Conservation (phyloP, 2,797 vertebrate genomes). For the Sciaenops ocellatus region DNA sequence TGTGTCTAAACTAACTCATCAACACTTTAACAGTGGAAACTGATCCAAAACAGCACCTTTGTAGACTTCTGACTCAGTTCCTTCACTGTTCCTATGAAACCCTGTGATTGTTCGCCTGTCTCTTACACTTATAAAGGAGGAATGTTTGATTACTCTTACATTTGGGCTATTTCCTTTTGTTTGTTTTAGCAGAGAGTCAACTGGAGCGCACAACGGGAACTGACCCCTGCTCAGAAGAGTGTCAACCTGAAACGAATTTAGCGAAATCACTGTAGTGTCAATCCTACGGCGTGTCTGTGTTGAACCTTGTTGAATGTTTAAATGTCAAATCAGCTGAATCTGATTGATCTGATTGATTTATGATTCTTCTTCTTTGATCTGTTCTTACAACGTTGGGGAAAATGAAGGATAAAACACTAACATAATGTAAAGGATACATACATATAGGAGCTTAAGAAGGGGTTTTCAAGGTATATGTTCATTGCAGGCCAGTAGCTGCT, state of each 20-base stretch:
- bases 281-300: not conserved
- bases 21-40: conserved; percentile 1
- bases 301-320: not conserved
- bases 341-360: not conserved
- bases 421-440: not conserved
- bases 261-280: not conserved
- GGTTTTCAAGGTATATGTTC: not conserved
- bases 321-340: not conserved
- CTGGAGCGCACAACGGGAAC: not conserved
- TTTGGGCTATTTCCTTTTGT: not conserved
- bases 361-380: not conserved
- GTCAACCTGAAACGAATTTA: not conserved
- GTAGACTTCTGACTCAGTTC: conserved; percentile 5
- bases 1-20: not conserved
- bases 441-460: not conserved
- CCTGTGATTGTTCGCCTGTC: not conserved
- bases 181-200: not conserved
- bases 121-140: not conserved
- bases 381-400: not conserved
- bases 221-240: not conserved
- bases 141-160: not conserved
- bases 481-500: not conserved
- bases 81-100: conserved; percentile 2
- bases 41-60: not conserved
- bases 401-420: not conserved